Evolutionary conservation across 2,113 vertebrate genomes (phyloP).

Genomic region (Fulica atra): DNA sequence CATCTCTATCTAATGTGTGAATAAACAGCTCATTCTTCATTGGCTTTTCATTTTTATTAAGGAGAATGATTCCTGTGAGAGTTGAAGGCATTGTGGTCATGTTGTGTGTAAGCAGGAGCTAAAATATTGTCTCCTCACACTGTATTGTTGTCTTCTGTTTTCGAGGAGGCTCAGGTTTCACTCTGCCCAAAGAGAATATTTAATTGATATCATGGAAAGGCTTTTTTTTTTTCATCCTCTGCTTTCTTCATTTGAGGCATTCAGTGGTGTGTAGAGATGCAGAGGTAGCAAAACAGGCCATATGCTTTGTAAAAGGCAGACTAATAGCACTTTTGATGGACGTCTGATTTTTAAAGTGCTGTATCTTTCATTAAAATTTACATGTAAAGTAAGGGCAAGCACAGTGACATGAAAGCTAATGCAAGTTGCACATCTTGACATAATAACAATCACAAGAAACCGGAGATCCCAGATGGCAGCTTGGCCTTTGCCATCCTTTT

Average conservation of each 20-base stretch:
- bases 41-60: slow-evolving; percentile 66
- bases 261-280: slow-evolving; percentile 63
- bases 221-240: not conserved
- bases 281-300: slow-evolving; percentile 60
- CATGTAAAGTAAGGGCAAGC: slow-evolving; percentile 76
- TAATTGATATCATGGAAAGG: slow-evolving; percentile 70
- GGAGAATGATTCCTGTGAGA: slow-evolving; percentile 53
- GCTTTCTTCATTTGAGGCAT: slow-evolving; percentile 38
- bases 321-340: slow-evolving; percentile 75
- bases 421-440: slow-evolving; percentile 76
- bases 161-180: slow-evolving; percentile 54
- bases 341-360: slow-evolving; percentile 75
- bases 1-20: not conserved
- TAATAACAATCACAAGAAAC: slow-evolving; percentile 82
- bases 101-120: slow-evolving; percentile 62
- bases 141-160: slow-evolving; percentile 30
- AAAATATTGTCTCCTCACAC: slow-evolving; percentile 38
- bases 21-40: slow-evolving; percentile 27
- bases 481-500: slow-evolving; percentile 87
- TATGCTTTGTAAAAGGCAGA: slow-evolving; percentile 67
- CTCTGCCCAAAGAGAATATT: slow-evolving; percentile 53
- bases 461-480: slow-evolving; percentile 85
- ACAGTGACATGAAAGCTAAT: slow-evolving; percentile 80
- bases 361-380: slow-evolving; percentile 81
- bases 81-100: not conserved